Base-by-base conservation (phyloP, 2,113 vertebrate species). In the Ochotona princeps region DNA sequence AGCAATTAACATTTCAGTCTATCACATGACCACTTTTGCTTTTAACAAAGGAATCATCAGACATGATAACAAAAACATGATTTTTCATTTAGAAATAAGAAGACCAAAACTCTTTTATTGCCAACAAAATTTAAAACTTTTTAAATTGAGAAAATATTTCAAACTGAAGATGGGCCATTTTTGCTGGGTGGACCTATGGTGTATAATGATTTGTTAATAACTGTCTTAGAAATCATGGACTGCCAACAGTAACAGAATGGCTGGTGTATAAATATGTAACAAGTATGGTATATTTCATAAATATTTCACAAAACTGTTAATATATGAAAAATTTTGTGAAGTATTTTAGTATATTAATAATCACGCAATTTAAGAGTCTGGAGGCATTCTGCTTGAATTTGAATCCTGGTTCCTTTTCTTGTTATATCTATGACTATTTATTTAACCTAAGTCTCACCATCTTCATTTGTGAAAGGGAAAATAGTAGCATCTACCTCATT, bases 41-140 rank as follows among this genome's bases (percentile, higher is more conserved):
- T 97, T 96, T 94, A 96, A 97, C 93, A 94, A 97, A 98, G 96
- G 96, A 97, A 97, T 97, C 93, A 95, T 97, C 89, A 97, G 94
- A 98, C 94, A 57, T 57, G 54, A 96, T 73, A 97, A 96, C 94
- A 94, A 96, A 96, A 96, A 97, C 89, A 95, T 13, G 72, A 96
- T 88, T 96, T 97, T 91, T 97, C 90, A 97, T 92, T 97, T 97
- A 94, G 96, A 95, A 97, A 82, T 92, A 95, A 57, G 54, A 57
- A 95, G 83, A 97, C 95, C 97, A 96, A 96, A 92, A 17, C 54
- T 89, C 95, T 96, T 90, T 69, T 96, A 97, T 67, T 96, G 76
- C 95, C 97, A 97, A 97, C 89, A 96, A 96, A 84, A 93, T 97
- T 94, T 94, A 96, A 95, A 94, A 35, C 72, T 93, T 47, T 17